Evolutionary conservation across 1,140 invertebrate species (phyloP), one percentile per base, ranked within the genome.

Genomic region (Grapholita molesta): DNA sequence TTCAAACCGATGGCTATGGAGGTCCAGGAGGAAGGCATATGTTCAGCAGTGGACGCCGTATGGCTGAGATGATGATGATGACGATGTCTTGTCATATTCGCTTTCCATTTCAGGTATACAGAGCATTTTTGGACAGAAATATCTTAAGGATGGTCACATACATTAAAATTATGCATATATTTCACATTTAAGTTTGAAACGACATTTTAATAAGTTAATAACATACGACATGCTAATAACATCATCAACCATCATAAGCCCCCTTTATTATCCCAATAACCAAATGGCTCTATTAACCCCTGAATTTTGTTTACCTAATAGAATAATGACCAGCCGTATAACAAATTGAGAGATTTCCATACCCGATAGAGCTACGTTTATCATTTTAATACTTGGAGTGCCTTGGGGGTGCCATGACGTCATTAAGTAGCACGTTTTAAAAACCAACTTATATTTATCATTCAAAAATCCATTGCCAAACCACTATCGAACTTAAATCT

Each of bases 271-370:
- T 74, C 68, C 78, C 85, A 88, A 85, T 86, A 88, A 81, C 78
- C 71, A 77, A 79, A 91, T 85, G 86, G 77, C 86, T 91, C 84
- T 88, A 91, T 91, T 86, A 85, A 85, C 85, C 83, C 80, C 77
- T 71, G 79, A 86, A 85, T 80, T 86, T 82, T 89, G 85, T 91
- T 91, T 89, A 86, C 84, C 79, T 91, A 91, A 91, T 91, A 91
- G 89, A 86, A 89, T 91, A 89, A 91, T 82, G 82, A 89, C 83
- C 80, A 88, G 84, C 86, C 80, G 76, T 86, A 88, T 90, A 89
- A 91, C 89, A 91, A 91, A 89, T 89, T 89, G 87, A 85, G 75
- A 91, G 89, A 91, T 91, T 89, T 88, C 82, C 89, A 85, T 91
- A 83, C 78, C 83, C 80, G 89, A 91, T 91, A 89, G 81, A n/a